These are phyloP conservation scores for Epirrhoe alternata DNA, from an alignment of 2,888 invertebrate species.

Conservation along the genomic window DNA sequence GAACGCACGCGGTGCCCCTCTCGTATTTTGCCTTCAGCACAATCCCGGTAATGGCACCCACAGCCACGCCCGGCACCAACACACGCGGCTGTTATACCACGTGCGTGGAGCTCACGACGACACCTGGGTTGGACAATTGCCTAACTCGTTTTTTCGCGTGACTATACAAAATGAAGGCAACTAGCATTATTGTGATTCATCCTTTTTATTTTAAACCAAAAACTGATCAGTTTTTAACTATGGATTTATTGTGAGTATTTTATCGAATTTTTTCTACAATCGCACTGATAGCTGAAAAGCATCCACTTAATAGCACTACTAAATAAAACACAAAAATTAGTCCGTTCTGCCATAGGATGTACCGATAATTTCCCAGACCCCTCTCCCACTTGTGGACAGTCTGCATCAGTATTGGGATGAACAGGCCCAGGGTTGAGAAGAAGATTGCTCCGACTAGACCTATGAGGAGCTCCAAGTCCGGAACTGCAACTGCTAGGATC, in stretches of 20 bases:
- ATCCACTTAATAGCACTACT: slow-evolving; percentile 68
- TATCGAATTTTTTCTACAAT: slow-evolving; percentile 55
- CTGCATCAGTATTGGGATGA: slow-evolving; percentile 90
- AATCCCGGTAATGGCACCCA: too few relatives aligned
- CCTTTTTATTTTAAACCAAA: too few relatives aligned
- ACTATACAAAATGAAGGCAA: too few relatives aligned
- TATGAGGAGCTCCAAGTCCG: slow-evolving; percentile 93
- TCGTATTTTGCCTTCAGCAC: too few relatives aligned
- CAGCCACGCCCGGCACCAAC: too few relatives aligned
- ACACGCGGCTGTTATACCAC: too few relatives aligned
- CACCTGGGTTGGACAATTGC: too few relatives aligned
- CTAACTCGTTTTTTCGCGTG: too few relatives aligned
- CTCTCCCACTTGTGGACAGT: slow-evolving; percentile 89
- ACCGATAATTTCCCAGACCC: slow-evolving; percentile 86
- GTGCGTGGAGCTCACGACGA: too few relatives aligned
- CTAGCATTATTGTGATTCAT: too few relatives aligned
- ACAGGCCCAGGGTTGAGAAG: slow-evolving; percentile 89
- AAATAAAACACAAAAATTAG: slow-evolving; percentile 67
- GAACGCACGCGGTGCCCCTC: too few relatives aligned
- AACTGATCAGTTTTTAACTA: too few relatives aligned
- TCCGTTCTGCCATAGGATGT: slow-evolving; percentile 88
- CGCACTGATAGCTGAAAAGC: slow-evolving; percentile 62
- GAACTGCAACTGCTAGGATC: slow-evolving; percentile 90
- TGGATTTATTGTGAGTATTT: background rate
- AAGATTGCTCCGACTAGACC: slow-evolving; percentile 94